Conservation (phyloP, 2,888 invertebrate species). For the Anorthoa munda region DNA sequence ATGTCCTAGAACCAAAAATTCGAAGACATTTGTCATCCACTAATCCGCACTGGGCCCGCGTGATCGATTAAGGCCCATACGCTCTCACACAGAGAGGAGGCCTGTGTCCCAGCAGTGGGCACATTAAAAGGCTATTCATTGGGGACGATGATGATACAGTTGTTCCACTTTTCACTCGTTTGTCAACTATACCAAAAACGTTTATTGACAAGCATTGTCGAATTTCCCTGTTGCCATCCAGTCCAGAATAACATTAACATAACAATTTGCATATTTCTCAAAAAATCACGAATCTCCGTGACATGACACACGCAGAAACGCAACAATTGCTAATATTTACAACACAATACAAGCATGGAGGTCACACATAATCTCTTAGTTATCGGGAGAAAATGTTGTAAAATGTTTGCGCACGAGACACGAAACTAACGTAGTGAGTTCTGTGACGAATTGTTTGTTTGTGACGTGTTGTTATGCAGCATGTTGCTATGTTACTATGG, state of each 20-base stretch:
- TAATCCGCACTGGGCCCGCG: no score
- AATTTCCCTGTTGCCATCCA: not conserved
- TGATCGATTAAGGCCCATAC: no score
- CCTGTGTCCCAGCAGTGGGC: no score
- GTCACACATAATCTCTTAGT: slow-evolving; percentile 43
- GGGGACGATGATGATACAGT: no score
- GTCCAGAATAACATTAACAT: not conserved
- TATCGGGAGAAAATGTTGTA: slow-evolving; percentile 40
- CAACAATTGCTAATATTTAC: slow-evolving; percentile 28
- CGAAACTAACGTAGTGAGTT: not conserved
- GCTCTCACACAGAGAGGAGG: no score
- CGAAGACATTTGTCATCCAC: no score
- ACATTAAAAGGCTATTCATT: no score
- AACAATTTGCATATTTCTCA: slow-evolving; percentile 2
- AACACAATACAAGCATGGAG: slow-evolving; percentile 43
- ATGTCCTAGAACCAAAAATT: no score
- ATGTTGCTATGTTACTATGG: not conserved
- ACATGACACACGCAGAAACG: slow-evolving; percentile 9
- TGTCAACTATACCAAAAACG: no score
- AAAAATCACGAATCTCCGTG: slow-evolving; percentile 20
- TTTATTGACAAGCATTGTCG: no score
- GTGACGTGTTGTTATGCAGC: no score
- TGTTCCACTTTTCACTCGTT: no score
- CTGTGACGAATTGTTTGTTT: slow-evolving; percentile 8
- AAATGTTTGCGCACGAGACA: slow-evolving; percentile 19